A percentile compares a stretch with the other conserved stretches of the same genome.
Evolutionary conservation across 2,113 vertebrate species (phyloP).

Genomic region (Mellivora capensis): DNA sequence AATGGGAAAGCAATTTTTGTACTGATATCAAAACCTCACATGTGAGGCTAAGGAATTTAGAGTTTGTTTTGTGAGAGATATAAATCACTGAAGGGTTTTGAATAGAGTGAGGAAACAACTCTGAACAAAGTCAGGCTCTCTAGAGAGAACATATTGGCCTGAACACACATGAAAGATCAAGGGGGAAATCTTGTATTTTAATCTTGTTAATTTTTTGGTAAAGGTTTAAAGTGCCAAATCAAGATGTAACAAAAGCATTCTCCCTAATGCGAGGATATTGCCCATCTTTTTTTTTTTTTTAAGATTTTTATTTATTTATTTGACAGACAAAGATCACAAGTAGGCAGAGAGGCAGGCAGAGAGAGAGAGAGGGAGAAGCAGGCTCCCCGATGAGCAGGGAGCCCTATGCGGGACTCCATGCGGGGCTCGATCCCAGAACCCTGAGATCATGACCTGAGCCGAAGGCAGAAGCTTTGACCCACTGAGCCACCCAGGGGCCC

Average conservation of each 20-base stretch:
- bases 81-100: not conserved
- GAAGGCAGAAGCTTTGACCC: too few relatives aligned
- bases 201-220: not conserved
- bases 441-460: too few relatives aligned
- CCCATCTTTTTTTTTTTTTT: not conserved
- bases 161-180: not conserved
- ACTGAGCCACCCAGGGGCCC: too few relatives aligned
- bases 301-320: too few relatives aligned
- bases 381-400: too few relatives aligned
- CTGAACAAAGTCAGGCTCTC: not conserved
- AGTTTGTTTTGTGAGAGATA: not conserved
- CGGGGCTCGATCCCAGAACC: too few relatives aligned
- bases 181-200: not conserved
- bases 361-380: too few relatives aligned
- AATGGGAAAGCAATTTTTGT: not conserved
- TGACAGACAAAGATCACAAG: too few relatives aligned
- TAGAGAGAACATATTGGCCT: not conserved
- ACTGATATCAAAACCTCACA: not conserved
- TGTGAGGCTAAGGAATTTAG: not conserved
- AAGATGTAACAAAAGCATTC: not conserved
- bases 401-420: rapidly evolving
- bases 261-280: not conserved
- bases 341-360: too few relatives aligned
- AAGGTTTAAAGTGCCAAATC: not conserved
- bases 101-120: not conserved